Percentiles rank a stretch among this genome's conserved stretches.
These are phyloP conservation scores for Zosterops pallidus DNA, from an alignment of 2,113 vertebrate species.

Conservation along the genomic window DNA sequence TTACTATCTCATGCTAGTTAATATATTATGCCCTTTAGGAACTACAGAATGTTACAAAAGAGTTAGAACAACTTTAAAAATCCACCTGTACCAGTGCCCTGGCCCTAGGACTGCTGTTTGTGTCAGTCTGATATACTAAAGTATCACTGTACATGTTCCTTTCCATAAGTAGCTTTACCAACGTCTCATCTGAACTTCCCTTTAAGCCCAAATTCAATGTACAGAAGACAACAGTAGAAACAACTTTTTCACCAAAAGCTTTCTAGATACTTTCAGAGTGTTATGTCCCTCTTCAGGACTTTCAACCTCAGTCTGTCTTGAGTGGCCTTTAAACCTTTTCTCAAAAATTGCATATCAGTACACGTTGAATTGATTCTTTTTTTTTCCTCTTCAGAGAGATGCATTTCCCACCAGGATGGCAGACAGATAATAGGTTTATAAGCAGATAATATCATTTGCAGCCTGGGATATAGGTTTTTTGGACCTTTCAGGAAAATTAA, in stretches of 20 bases:
- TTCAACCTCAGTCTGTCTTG: background rate
- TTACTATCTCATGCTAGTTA: background rate
- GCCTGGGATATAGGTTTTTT: background rate
- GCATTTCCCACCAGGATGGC: background rate
- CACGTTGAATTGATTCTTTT: background rate
- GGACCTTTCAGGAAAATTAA: background rate
- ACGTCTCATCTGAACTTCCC: background rate
- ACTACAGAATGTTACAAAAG: background rate
- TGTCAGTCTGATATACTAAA: background rate
- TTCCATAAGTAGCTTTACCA: background rate
- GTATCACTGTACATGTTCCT: background rate
- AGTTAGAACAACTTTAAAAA: background rate
- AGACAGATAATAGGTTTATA: background rate
- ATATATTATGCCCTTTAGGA: background rate
- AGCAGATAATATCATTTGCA: background rate
- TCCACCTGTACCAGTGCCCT: fast-evolving
- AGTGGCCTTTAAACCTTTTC: background rate
- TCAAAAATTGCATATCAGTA: background rate
- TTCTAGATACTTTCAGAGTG: background rate
- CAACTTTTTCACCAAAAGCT: background rate
- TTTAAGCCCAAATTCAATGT: background rate
- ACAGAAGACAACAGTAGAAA: background rate
- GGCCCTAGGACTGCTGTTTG: background rate
- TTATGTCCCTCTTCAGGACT: background rate
- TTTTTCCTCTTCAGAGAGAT: background rate